Evolutionary conservation across 1,140 invertebrate genomes (phyloP).

Genomic region (Bactericera cockerelli): DNA sequence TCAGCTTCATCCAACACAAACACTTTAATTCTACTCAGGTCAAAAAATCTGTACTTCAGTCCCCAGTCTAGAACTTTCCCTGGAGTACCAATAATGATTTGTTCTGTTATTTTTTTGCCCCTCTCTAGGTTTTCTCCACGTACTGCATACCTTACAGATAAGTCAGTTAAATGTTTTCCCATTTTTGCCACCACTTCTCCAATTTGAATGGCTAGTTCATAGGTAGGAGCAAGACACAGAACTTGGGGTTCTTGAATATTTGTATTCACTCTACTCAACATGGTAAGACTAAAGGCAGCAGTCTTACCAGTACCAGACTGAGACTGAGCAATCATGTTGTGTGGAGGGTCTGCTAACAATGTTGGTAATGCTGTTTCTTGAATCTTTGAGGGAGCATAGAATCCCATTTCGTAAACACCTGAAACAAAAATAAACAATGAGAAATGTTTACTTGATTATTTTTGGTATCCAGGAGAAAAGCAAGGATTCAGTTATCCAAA

Average conservation of each 20-base stretch:
- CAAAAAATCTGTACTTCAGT: conserved; percentile 71
- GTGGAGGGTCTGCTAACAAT: conserved; percentile 79
- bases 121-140: conserved; percentile 58
- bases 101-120: conserved; percentile 50
- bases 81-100: conserved; percentile 92
- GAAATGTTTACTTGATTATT: too few species aligned
- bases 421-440: conserved; percentile 22
- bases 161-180: conserved; percentile 78
- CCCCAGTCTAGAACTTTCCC: conserved; percentile 88
- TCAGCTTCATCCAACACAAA: conserved; percentile 98
- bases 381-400: conserved; percentile 94
- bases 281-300: conserved; percentile 91
- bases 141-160: conserved; percentile 81
- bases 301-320: conserved; percentile 99
- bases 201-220: conserved; percentile 93
- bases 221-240: conserved; percentile 91
- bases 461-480: too few species aligned
- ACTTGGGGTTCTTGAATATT: conserved; percentile 70
- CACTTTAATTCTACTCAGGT: conserved; percentile 72
- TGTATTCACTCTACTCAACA: conserved; percentile 84
- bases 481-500: too few species aligned
- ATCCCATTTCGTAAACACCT: conserved; percentile 93
- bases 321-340: conserved; percentile 98
- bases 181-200: conserved; percentile 88
- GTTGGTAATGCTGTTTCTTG: conserved; percentile 91